Conservation (phyloP, 2,113 vertebrate species). For the Limnothrissa miodon region DNA sequence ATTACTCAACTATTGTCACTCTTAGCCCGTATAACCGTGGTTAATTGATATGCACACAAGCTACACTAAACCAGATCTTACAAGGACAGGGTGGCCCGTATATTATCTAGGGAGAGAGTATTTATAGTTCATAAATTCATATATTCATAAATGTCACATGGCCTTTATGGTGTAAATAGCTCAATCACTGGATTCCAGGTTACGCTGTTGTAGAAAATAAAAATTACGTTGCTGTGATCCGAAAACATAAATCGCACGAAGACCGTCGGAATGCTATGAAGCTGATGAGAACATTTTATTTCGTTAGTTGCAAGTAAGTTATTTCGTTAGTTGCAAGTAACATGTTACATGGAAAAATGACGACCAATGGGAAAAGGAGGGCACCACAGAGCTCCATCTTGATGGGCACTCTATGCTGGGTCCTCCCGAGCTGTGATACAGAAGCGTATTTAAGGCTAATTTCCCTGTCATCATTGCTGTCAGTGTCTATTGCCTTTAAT, state of each 20-base stretch:
- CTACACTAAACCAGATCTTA: neutral
- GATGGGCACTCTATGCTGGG: too few relatives aligned
- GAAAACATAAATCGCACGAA: too few relatives aligned
- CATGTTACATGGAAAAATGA: too few relatives aligned
- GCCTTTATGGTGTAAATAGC: neutral
- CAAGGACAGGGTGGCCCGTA: neutral
- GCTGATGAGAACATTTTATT: neutral
- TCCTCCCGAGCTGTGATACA: too few relatives aligned
- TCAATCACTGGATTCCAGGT: neutral
- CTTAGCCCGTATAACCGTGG: neutral
- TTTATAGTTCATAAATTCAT: neutral
- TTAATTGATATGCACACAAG: neutral
- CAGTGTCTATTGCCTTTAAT: too few relatives aligned
- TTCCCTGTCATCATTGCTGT: too few relatives aligned
- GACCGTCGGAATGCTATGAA: too few relatives aligned
- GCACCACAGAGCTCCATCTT: too few relatives aligned
- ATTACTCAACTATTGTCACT: neutral
- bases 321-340: too few relatives aligned
- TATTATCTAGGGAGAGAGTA: neutral
- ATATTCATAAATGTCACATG: neutral
- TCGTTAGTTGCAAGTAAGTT: neutral
- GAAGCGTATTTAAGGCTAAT: too few relatives aligned
- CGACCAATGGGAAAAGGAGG: too few relatives aligned
- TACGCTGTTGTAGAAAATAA: neutral
- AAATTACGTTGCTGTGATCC: too few relatives aligned